These are phyloP conservation scores for Coregonus suidteri DNA, from an alignment of 2,797 vertebrate species.

Conservation along the genomic window DNA sequence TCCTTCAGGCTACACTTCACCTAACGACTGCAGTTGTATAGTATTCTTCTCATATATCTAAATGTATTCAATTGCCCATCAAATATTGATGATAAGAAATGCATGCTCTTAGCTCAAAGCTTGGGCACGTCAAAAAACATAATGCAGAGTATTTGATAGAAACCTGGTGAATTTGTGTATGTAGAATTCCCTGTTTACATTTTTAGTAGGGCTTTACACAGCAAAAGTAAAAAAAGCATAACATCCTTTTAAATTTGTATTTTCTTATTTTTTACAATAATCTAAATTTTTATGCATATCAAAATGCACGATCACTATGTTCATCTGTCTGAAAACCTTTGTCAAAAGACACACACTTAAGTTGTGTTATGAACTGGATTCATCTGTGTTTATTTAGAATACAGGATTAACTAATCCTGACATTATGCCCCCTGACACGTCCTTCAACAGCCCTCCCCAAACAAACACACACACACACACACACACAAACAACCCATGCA, in stretches of 20 bases:
- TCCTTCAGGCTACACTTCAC: constrained; percentile 14
- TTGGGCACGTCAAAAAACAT: not conserved
- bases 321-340: not conserved
- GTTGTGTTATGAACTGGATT: constrained; percentile 20
- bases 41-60: constrained; percentile 1
- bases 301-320: not conserved
- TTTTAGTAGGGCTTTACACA: not conserved
- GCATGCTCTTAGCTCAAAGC: not conserved
- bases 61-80: not conserved
- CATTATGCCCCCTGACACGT: not conserved
- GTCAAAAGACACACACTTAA: not conserved
- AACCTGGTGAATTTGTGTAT: not conserved
- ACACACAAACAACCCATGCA: constrained; percentile 27
- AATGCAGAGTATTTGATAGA: not conserved
- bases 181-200: not conserved
- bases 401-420: constrained; percentile 28
- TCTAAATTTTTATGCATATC: not conserved
- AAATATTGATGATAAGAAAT: not conserved
- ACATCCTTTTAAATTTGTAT: not conserved
- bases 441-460: constrained; percentile 4
- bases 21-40: not conserved
- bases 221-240: not conserved
- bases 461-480: constrained; percentile 32
- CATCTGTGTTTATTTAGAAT: constrained; percentile 32
- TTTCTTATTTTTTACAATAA: no score